Evolutionary conservation across 2,888 invertebrate genomes (phyloP), one percentile per base, ranked within the genome.

Genomic region (Drosophila merina): DNA sequence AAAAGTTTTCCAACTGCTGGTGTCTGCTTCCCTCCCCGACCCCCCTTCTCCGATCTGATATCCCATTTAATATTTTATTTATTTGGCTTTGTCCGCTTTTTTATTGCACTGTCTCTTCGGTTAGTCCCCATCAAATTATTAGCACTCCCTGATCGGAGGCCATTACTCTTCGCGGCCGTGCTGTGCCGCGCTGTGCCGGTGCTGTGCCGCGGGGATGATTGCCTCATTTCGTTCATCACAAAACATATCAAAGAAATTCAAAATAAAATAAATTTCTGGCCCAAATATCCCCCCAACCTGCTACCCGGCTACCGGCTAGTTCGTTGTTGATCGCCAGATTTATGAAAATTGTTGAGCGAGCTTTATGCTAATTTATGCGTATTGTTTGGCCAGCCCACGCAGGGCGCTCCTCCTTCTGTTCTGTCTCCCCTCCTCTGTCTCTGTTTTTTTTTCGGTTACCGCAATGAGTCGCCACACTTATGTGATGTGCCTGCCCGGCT

Each of bases 361-460:
- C 73, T 77, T 86, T 73, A 80, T 55, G 72, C 75, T 86, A 83
- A 86, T 82, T 82, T 86, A 82, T 82, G 81, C 75, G 66, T 77
- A 83, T 86, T 77, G 52, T 72, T 83, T 71, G 57, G 25, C 30
- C 51, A 28, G 57, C 72, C 74, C 74, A 69, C 66, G 67, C 74
- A 63, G 44, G 26, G 50, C 42, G 20, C 14, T 44, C 25, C 20
- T 30, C n/a, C 9, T 3, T 28, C 14, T 20, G 14, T 14, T 14
- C 14, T 14, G 14, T 14, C 14, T 14, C 14, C 20, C 20, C 20
- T 42, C 12, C 59, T 20, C 28, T 33, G 20, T 20, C 20, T 20
- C 1, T 20, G 14, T 20, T 20, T 20, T 20, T 20, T 20, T 20
- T 20, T 28, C 28, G 28, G 28, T 31, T 31, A 44, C 69, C 69